Evolutionary conservation across 2,797 vertebrate genomes (phyloP), one percentile per base, ranked within the genome.

Genomic region (Apodemus agrarius): DNA sequence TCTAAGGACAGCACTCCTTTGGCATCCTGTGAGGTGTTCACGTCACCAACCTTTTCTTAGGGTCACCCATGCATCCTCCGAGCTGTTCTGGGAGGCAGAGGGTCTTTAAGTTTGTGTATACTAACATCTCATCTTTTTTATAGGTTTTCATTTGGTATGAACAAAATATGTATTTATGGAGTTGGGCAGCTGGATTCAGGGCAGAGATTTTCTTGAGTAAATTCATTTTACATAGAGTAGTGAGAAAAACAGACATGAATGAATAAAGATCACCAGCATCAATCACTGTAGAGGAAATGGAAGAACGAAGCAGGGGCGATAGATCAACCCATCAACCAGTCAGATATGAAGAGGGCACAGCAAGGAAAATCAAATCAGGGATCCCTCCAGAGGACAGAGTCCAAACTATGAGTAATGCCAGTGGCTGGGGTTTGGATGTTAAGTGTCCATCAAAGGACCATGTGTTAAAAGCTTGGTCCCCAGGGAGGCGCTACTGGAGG

Each of bases 131-230:
- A 86, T 9, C 43, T 31, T 24, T 67, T 85, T 54, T 76, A 24
- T 37, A 16, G n/a, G 14, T 34, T 63, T 40, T 54, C n/a, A n/a
- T n/a, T 78, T 26, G 81, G 29, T 78, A 40, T 92, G 80, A 61
- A 87, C 17, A 67, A 22, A 91, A 49, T 37, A 13, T 89, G 79
- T 19, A 72, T 29, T 29, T 63, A 63, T 76, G 21, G 46, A 91
- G 82, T 22, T 40, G 29, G 52, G 43, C 6, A 83, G 65, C 7
- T 90, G 85, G 61, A 52, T 72, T 83, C 43, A 69, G n/a, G 31
- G 91, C 16, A 75, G 75, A 43, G 31, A 83, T 85, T 90, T 82
- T 57, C 46, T 91, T 93, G 67, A 90, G 40, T 82, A 69, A 74
- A 90, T 69, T 49, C 19, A 49, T 49, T 96, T 93, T 85, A 59